Base-by-base conservation (phyloP, 2,113 vertebrate species). In the Benitochromis conjunctus region DNA sequence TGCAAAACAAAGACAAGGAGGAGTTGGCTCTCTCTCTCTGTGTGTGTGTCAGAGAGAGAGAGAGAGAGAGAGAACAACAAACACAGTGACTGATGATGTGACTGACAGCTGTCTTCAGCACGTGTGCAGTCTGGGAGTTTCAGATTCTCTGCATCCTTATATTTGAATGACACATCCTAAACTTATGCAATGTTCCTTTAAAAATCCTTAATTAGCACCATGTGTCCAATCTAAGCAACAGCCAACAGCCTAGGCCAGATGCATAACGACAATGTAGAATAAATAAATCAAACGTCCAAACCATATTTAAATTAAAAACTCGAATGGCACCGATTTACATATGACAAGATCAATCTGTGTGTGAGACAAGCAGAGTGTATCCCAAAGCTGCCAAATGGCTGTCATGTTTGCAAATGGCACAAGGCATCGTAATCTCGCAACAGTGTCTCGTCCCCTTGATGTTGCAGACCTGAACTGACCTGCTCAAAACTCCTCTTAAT, bases 201-300 rank as follows among this genome's bases (percentile, higher is more conserved):
- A 86, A 81, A 80, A 31, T 9, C 13, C 19, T 66, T 57, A 79
- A 86, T 89, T 53, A 89, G 71, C 91, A 80, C 6, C 91, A 82
- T 3, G 3, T 64, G 34, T 60, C 13, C 71, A 24, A 8, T 71
- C 26, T 57, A 5, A n/a, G 48, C 10, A 9, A 79, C 31, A 3
- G 9, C 64, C 11, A 9, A 76, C 34, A 7, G 9, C 46, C 31
- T 19, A 34, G 46, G 34, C 48, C 2, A 4, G 21, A 69, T 77
- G 3, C 10, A 53, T 9, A 14, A n/a, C 86, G 19, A 2, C 19
- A 46, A 4, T 57, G 41, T 8, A n/a, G 11, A 0, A 16, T 43
- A 46, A 69, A 41, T 14, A 9, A 69, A 60, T 46, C 6, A 13
- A 4, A 64, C 55, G 43, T 82, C 13, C 16, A 2, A 14, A 48